Percentiles rank a stretch among this genome's conserved stretches.
Conservation (phyloP, 2,797 vertebrate genomes). For the Neosalanx taihuensis region DNA sequence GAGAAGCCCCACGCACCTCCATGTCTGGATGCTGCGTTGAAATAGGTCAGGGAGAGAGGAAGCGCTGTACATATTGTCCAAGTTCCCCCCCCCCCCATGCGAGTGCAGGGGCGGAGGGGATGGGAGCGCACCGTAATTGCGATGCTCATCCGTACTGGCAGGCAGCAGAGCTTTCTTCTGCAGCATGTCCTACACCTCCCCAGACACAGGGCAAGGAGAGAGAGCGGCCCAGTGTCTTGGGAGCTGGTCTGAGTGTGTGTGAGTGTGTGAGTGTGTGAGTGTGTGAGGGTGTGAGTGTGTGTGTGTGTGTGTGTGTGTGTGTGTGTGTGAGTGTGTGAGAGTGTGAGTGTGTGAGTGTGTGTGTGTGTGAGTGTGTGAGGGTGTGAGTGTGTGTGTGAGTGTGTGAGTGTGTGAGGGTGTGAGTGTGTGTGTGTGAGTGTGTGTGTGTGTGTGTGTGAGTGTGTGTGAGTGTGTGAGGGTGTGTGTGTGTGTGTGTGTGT, state of each 20-base stretch:
- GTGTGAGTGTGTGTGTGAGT: too few relatives aligned
- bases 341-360: slow-evolving; percentile 8
- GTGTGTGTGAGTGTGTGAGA: background rate
- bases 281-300: slow-evolving; percentile 2
- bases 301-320: background rate
- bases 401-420: too few relatives aligned
- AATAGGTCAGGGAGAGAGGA: slow-evolving; percentile 1
- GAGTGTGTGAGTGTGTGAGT: background rate
- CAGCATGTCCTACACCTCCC: background rate
- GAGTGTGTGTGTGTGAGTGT: background rate
- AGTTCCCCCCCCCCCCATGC: background rate
- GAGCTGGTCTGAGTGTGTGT: background rate
- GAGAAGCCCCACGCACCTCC: background rate
- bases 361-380: background rate
- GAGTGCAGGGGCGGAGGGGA: background rate
- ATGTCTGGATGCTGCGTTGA: slow-evolving; percentile 1
- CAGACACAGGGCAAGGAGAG: background rate
- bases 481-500: background rate
- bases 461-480: background rate
- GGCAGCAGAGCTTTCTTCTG: background rate
- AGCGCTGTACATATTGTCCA: slow-evolving; percentile 1
- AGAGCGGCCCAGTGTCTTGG: background rate
- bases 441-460: background rate
- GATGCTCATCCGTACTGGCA: background rate
- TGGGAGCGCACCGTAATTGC: background rate